Base-by-base conservation (phyloP, 2,113 vertebrate genomes). In the Piprites chloris region DNA sequence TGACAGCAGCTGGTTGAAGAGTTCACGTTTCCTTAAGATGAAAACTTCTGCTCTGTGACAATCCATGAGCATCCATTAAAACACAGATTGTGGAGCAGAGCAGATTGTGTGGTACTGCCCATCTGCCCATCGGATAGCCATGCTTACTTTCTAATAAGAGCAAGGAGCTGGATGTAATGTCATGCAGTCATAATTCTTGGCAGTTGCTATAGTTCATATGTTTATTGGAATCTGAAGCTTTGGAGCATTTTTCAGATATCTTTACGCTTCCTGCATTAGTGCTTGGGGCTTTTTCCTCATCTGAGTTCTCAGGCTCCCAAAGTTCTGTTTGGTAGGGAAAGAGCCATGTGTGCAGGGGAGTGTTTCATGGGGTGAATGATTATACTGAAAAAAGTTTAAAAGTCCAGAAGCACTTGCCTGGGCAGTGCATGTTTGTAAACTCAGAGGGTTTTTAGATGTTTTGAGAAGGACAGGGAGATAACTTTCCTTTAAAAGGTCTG, bases 181-280 rank as follows among this genome's bases (percentile, higher is more conserved):
- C 91, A 89, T 63, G 71, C 89, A 85, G 88, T 95, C 89, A 95
- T 88, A 94, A 91, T 93, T 96, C 81, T 96, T 95, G 96, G 94
- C 95, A 93, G 63, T 82, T 88, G 86, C 59, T 87, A 22, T 73
- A 95, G 93, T 95, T 96, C 95, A 71, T 87, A 79, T 96, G 96
- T 90, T 96, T 93, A 66, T 94, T 95, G 94, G 95, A 96, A 94
- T 86, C 78, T 87, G 92, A 90, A 68, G 93, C 85, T 97, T 92
- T 96, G 90, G 87, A 97, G 82, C 77, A 32, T 93, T 93, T 96
- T 97, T 95, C 75, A 94, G 92, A 96, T 96, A 79, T 96, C 90
- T 96, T 96, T 77, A 47, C 0, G 56, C 94, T 97, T 94, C 86
- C 90, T 97, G 93, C 91, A 81, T 95, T 85, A 96, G 83, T 72